phyloP scores from a whole-genome alignment of 2,888 invertebrate species.

The Aquatica leii region DNA sequence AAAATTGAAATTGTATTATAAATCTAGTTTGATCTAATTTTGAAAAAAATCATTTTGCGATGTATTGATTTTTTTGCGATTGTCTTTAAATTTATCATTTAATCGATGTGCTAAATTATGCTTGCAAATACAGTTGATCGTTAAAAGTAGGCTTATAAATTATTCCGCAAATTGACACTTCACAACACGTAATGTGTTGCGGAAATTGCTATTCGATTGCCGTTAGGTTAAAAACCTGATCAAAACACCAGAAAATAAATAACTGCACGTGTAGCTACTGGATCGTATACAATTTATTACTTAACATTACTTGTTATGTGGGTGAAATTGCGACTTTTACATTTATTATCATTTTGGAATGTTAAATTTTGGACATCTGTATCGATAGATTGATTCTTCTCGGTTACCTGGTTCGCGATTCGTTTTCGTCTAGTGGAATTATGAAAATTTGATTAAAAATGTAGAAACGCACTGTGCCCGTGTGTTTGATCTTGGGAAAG shows the following conservation, averaged over 20 bases:
- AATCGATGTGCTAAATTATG: constrained; percentile 24
- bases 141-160: constrained; percentile 21
- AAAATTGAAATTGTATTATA: too few relatives aligned
- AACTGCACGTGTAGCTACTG: constrained; percentile 26
- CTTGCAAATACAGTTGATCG: constrained; percentile 11
- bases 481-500: constrained; percentile 20
- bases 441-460: too few relatives aligned
- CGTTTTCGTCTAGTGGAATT: too few relatives aligned
- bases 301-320: constrained; percentile 1
- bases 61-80: too few relatives aligned
- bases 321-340: constrained; percentile 4
- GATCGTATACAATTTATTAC: constrained; percentile 12
- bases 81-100: constrained; percentile 23
- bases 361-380: too few relatives aligned
- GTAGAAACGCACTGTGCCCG: not conserved
- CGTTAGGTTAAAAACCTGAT: constrained; percentile 25
- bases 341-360: not conserved
- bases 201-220: constrained; percentile 22
- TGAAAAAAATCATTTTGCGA: too few relatives aligned
- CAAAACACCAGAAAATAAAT: constrained; percentile 18
- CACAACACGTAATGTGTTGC: constrained; percentile 24
- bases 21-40: too few relatives aligned
- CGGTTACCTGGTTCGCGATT: too few relatives aligned
- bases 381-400: too few relatives aligned
- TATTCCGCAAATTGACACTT: constrained; percentile 24